Evolutionary conservation across 1,140 invertebrate species (phyloP), one percentile per base, ranked within the genome.

Genomic region (Cydia pomonella): DNA sequence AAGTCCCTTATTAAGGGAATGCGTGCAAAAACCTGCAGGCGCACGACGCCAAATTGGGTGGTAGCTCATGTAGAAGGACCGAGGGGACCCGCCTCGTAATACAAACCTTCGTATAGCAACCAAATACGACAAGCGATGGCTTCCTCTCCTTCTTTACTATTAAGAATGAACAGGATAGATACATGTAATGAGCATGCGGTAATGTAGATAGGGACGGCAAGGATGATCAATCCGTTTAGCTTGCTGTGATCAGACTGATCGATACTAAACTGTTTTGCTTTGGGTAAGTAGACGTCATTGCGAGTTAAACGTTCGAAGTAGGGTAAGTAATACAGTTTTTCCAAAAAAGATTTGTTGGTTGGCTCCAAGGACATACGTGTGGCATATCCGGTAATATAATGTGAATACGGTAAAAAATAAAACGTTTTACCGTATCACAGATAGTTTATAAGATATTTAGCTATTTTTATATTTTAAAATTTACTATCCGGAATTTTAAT

Each of bases 1-100:
- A 69, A 33, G 64, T 69, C 64, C 64, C 64, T 69, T 69, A 76
- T 79, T 77, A 82, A 78, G 76, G 75, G 80, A 79, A 78, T 78
- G 77, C 76, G 75, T 78, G 77, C 79, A 82, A 81, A 81, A 81
- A 83, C 76, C 76, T 77, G 80, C 75, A 75, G 76, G 21, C 44
- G 64, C 25, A 72, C 53, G 75, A 78, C 72, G 75, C 78, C 78
- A 78, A 80, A 81, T 82, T 79, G 77, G 77, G 78, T 75, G 75
- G 44, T 74, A 76, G 74, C 73, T 79, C 79, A 75, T 74, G 79
- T 72, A 79, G 79, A 81, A 80, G 73, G 64, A 75, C 71, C 73
- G 77, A 74, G 73, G 78, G 78, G 78, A 72, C 71, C 41, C 41
- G 41, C 38, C 41, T 41, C n/a, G 71, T 50, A 44, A 23, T 44